Conservation (phyloP, 1,140 invertebrate species). For the Listronotus bonariensis region DNA sequence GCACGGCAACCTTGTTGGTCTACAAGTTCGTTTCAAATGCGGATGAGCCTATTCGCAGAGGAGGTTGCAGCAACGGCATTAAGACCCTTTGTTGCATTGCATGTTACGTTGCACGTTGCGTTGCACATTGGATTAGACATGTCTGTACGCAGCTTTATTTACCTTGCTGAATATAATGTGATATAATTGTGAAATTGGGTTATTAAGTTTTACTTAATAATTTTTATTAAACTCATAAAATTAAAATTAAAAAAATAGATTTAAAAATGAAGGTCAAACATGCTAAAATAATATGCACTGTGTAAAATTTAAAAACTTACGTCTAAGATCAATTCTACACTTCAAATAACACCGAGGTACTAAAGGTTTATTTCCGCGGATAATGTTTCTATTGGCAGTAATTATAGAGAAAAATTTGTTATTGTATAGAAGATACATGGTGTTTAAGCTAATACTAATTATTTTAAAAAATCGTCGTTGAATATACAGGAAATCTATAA, state of each 20-base stretch:
- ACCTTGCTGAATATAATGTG: too few species aligned
- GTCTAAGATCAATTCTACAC: constrained; percentile 5
- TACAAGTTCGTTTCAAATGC: too few species aligned
- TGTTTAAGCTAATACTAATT: constrained; percentile 15
- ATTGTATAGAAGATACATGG: constrained; percentile 19
- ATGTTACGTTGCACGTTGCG: too few species aligned
- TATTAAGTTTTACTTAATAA: too few species aligned
- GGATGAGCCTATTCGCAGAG: too few species aligned
- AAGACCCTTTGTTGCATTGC: too few species aligned
- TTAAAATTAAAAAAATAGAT: background rate
- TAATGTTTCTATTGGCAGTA: constrained; percentile 18
- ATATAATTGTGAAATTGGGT: too few species aligned
- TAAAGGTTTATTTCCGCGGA: constrained; percentile 16
- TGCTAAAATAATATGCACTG: background rate
- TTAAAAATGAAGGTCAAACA: background rate
- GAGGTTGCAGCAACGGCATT: too few species aligned
- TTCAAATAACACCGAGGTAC: constrained; percentile 4
- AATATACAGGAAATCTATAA: constrained; percentile 23
- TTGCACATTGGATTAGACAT: too few species aligned
- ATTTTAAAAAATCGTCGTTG: constrained; percentile 12
- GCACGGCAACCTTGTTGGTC: too few species aligned
- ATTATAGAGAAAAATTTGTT: constrained; percentile 23
- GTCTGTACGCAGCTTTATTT: too few species aligned
- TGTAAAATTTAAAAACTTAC: background rate
- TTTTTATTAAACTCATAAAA: too few species aligned